Percentiles rank a stretch among this genome's conserved stretches.
These are phyloP conservation scores for Protaetia brevitarsis DNA, from an alignment of 1,140 invertebrate genomes.

Conservation along the genomic window DNA sequence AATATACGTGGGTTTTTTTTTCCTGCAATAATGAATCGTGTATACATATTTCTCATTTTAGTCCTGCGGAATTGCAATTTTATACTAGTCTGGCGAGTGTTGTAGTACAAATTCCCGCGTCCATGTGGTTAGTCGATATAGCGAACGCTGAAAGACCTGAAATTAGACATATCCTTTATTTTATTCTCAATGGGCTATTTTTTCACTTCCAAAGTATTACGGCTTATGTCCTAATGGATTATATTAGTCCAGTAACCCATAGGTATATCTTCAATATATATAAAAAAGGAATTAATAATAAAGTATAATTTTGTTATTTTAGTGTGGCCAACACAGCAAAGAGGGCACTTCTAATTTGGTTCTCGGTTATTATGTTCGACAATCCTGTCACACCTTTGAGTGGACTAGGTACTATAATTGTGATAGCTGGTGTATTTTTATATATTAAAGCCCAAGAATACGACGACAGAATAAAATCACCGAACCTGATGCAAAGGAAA, in stretches of 20 bases:
- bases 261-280: too few species aligned
- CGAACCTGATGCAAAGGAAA: slow-evolving; percentile 45
- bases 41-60: slow-evolving; percentile 45
- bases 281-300: too few species aligned
- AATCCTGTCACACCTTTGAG: slow-evolving; percentile 77
- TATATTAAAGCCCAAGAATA: slow-evolving; percentile 73
- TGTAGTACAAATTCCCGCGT: slow-evolving; percentile 75
- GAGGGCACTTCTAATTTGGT: slow-evolving; percentile 78
- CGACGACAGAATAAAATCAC: slow-evolving; percentile 47
- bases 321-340: slow-evolving; percentile 87
- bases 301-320: slow-evolving; percentile 42
- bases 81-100: slow-evolving; percentile 79
- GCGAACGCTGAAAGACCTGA: slow-evolving; percentile 53
- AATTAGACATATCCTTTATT: slow-evolving; percentile 57
- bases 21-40: slow-evolving; percentile 27
- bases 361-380: slow-evolving; percentile 76
- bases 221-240: slow-evolving; percentile 82
- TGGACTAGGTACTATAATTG: slow-evolving; percentile 70
- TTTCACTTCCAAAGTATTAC: slow-evolving; percentile 88
- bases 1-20: slow-evolving; percentile 67
- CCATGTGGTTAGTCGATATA: slow-evolving; percentile 68
- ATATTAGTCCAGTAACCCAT: slow-evolving; percentile 83
- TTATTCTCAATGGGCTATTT: slow-evolving; percentile 75
- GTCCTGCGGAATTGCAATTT: slow-evolving; percentile 83
- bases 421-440: slow-evolving; percentile 73